These are phyloP conservation scores for Callopanchax toddi DNA, from an alignment of 2,113 vertebrate species.

Conservation along the genomic window DNA sequence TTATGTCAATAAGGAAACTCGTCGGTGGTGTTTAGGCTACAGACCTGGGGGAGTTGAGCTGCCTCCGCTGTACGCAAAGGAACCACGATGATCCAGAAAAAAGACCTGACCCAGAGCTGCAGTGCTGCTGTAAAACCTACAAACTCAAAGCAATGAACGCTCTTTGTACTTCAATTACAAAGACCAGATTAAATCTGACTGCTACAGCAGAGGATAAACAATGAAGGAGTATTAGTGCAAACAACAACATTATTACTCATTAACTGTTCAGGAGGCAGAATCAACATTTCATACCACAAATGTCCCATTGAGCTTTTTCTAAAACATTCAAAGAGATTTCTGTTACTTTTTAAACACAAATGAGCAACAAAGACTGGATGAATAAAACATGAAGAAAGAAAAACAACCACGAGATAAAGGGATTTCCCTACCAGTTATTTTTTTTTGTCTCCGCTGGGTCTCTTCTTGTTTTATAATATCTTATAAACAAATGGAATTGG, in stretches of 20 bases:
- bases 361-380: not conserved
- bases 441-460: not conserved
- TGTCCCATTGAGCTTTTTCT: constrained; percentile 12
- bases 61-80: constrained; percentile 30
- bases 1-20: constrained; percentile 70
- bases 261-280: constrained; percentile 32
- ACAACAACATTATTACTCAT: constrained; percentile 44
- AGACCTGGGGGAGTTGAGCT: constrained; percentile 24
- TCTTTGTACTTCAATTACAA: constrained; percentile 41
- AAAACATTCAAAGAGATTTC: constrained; percentile 19
- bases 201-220: constrained; percentile 40
- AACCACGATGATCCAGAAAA: constrained; percentile 71
- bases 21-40: constrained; percentile 52
- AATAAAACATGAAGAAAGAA: constrained; percentile 18
- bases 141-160: constrained; percentile 13
- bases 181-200: constrained; percentile 47
- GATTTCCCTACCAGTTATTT: not conserved
- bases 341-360: constrained; percentile 6
- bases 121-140: constrained; percentile 25
- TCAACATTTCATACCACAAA: constrained; percentile 17
- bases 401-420: constrained; percentile 13
- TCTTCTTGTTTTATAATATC: constrained; percentile 10
- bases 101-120: constrained; percentile 53
- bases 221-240: constrained; percentile 34
- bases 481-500: constrained; percentile 39